phyloP scores from a whole-genome alignment of 2,888 invertebrate species.

The Epicampocera succincta region DNA sequence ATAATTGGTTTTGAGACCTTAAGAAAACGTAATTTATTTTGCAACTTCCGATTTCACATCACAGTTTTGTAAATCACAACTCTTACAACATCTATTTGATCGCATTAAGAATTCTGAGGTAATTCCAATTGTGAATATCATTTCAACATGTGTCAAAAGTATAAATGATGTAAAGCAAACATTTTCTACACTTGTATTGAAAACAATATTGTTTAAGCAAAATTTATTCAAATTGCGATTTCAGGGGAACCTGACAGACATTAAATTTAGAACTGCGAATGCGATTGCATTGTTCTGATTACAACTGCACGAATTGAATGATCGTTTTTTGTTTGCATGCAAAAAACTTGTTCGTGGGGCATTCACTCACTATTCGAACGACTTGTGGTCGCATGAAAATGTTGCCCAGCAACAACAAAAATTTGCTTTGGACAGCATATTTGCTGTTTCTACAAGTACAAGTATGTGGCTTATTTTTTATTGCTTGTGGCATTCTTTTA shows the following conservation, averaged over 20 bases:
- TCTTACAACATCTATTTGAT: slow-evolving; percentile 1
- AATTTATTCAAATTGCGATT: slow-evolving; percentile 26
- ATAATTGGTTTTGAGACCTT: too few species aligned
- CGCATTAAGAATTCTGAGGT: not conserved
- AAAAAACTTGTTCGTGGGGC: too few species aligned
- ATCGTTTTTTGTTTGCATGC: slow-evolving; percentile 13
- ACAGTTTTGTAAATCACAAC: too few species aligned
- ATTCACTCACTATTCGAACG: too few species aligned
- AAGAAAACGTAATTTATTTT: too few species aligned
- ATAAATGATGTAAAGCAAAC: not conserved
- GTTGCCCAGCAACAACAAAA: too few species aligned
- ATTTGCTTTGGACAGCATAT: too few species aligned
- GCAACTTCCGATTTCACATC: too few species aligned
- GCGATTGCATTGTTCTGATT: not conserved
- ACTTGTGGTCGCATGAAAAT: not conserved
- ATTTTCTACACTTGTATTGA: slow-evolving; percentile 6
- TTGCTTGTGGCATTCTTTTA: too few species aligned
- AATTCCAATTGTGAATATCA: not conserved
- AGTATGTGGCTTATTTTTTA: too few species aligned
- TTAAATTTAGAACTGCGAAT: not conserved
- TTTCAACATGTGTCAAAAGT: slow-evolving; percentile 5
- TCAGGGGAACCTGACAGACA: slow-evolving; percentile 13
- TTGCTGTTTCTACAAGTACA: too few species aligned
- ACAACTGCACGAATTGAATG: slow-evolving; percentile 2
- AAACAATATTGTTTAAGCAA: slow-evolving; percentile 10